Conservation (phyloP, 2,888 invertebrate genomes). For the Cephalotes varians region DNA sequence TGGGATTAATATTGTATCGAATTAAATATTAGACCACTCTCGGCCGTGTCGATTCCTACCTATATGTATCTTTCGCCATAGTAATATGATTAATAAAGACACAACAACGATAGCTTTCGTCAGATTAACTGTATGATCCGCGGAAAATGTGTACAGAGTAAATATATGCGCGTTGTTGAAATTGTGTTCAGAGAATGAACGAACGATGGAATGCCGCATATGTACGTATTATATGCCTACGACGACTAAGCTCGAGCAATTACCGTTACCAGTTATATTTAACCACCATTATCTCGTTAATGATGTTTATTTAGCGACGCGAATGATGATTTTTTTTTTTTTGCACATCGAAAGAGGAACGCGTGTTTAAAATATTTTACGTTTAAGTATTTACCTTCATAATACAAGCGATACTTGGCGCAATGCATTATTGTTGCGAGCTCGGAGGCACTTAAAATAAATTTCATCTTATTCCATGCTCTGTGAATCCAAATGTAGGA, state of each 20-base stretch:
- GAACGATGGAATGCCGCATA: conserved; percentile 38
- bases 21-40: not conserved
- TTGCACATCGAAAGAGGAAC: not conserved
- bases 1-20: not conserved
- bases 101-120: conserved; percentile 50
- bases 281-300: conserved; percentile 40
- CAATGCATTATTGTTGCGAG: conserved; percentile 6
- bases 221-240: conserved; percentile 22
- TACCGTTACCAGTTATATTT: conserved; percentile 37
- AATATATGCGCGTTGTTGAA: conserved; percentile 45
- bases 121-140: conserved; percentile 43
- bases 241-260: conserved; percentile 21
- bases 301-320: conserved; percentile 44
- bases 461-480: conserved; percentile 4
- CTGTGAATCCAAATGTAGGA: not conserved
- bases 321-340: conserved; percentile 7
- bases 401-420: conserved; percentile 11
- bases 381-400: not conserved
- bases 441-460: conserved; percentile 8
- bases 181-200: conserved; percentile 27
- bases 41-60: not conserved
- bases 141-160: conserved; percentile 47
- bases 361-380: not conserved
- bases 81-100: conserved; percentile 67
- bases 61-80: conserved; percentile 27